A percentile compares a stretch with the other conserved stretches of the same genome.
These are phyloP conservation scores for Psix sp. DNA, from an alignment of 1,140 invertebrate genomes.

Conservation along the genomic window DNA sequence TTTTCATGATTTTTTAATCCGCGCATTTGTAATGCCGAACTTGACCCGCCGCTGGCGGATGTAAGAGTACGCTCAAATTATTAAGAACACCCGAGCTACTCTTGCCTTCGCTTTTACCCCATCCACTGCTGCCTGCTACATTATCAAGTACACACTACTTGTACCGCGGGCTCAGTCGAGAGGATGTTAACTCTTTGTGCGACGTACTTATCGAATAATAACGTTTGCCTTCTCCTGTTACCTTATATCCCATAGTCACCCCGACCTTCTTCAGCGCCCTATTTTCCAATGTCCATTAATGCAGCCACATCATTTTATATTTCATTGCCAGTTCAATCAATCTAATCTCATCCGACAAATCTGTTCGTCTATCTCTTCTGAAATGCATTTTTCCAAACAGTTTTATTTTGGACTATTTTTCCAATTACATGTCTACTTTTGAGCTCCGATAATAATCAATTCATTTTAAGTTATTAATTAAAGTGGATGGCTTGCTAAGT, in stretches of 20 bases:
- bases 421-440: no score
- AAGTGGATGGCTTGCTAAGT: no score
- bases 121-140: constrained; percentile 60
- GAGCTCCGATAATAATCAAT: no score
- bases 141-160: constrained; percentile 63
- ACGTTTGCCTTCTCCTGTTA: constrained; percentile 52
- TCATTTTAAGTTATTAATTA: no score
- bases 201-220: constrained; percentile 52
- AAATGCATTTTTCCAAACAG: no score
- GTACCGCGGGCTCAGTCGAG: constrained; percentile 42
- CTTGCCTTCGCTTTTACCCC: constrained; percentile 59
- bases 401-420: no score
- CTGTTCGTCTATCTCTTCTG: no score
- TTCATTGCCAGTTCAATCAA: no score
- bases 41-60: constrained; percentile 43
- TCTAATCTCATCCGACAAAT: no score
- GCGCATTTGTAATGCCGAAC: constrained; percentile 47
- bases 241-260: constrained; percentile 32
- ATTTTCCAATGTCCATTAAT: constrained; percentile 22
- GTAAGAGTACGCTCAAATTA: constrained; percentile 68
- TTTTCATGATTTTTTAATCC: constrained; percentile 53
- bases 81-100: constrained; percentile 70
- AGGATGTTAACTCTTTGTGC: constrained; percentile 54
- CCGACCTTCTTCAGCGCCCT: constrained; percentile 22
- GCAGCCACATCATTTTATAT: no score